Evolutionary conservation across 2,888 invertebrate genomes (phyloP).

Genomic region (Epinotia ramella): DNA sequence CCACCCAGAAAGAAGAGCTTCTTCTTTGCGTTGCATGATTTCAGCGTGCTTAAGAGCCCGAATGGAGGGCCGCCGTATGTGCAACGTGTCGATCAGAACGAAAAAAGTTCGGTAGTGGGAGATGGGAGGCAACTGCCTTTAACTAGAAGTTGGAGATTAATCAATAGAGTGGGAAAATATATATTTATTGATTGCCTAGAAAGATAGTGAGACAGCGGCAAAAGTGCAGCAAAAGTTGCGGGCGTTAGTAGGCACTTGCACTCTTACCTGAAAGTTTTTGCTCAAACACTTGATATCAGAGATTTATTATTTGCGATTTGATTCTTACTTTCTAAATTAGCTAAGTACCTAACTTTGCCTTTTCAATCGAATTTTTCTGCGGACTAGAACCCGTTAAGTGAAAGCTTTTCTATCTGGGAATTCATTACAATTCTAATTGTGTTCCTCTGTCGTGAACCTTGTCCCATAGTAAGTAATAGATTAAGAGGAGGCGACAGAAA

Average conservation of each 20-base stretch:
- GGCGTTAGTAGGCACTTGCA: background rate
- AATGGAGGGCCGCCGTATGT: background rate
- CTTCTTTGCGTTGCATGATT: background rate
- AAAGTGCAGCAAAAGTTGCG: background rate
- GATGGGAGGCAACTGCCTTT: background rate
- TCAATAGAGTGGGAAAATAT: background rate
- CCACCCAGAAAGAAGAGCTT: constrained; percentile 21
- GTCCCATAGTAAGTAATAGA: constrained; percentile 6
- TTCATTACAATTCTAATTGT: constrained; percentile 5
- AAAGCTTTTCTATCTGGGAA: constrained; percentile 27
- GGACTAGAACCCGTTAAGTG: background rate
- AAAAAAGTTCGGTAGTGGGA: background rate
- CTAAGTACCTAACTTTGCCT: background rate
- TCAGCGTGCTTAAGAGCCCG: background rate
- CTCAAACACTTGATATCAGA: background rate
- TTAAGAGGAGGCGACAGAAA: background rate
- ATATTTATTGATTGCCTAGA: background rate
- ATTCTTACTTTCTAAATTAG: background rate
- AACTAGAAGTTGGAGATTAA: background rate
- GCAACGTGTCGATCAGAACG: background rate
- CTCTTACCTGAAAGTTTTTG: background rate
- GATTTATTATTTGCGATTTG: background rate
- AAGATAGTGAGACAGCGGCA: no score
- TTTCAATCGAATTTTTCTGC: background rate
- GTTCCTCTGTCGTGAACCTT: constrained; percentile 26